A percentile compares a stretch with the other conserved stretches of the same genome.
These are phyloP conservation scores for Gasterosteus aculeatus DNA, from an alignment of 2,113 vertebrate genomes.

Conservation along the genomic window DNA sequence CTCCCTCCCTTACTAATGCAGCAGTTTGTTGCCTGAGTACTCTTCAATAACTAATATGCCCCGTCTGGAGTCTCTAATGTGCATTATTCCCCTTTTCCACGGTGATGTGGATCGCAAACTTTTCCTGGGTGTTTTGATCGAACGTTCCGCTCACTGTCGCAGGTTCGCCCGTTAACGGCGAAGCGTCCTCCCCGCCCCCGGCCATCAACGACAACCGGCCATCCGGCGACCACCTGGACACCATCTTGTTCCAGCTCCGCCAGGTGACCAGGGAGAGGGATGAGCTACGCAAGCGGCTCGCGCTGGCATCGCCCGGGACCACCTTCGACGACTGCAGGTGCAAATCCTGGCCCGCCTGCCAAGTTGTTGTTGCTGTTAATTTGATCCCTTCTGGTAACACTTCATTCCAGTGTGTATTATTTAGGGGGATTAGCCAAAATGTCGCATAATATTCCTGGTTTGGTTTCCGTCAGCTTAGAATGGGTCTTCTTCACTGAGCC, in stretches of 20 bases:
- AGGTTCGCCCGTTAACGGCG: constrained; percentile 90
- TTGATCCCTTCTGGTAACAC: not conserved
- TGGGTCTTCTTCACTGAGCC: not conserved
- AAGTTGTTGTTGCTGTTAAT: constrained; percentile 13
- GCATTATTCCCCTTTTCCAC: not conserved
- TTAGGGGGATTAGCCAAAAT: not conserved
- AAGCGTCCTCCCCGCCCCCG: constrained; percentile 92
- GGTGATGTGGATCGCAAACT: not conserved
- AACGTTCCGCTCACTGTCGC: constrained; percentile 59
- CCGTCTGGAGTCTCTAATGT: not conserved
- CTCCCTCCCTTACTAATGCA: constrained; percentile 13
- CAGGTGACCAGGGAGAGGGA: constrained; percentile 95
- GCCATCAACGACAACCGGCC: constrained; percentile 87
- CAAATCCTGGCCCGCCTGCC: constrained; percentile 41
- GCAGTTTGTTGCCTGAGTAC: not conserved
- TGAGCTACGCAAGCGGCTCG: constrained; percentile 94
- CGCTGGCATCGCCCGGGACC: constrained; percentile 91
- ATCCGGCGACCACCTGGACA: constrained; percentile 90
- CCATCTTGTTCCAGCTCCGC: constrained; percentile 91
- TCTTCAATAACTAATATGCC: not conserved
- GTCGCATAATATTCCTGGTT: not conserved
- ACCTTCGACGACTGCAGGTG: constrained; percentile 98
- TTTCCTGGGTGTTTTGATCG: constrained; percentile 24
- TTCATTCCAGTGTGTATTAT: constrained; percentile 5
- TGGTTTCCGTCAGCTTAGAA: not conserved